Evolutionary conservation across 2,797 vertebrate genomes (phyloP).

Genomic region (Pempheris klunzingeri): DNA sequence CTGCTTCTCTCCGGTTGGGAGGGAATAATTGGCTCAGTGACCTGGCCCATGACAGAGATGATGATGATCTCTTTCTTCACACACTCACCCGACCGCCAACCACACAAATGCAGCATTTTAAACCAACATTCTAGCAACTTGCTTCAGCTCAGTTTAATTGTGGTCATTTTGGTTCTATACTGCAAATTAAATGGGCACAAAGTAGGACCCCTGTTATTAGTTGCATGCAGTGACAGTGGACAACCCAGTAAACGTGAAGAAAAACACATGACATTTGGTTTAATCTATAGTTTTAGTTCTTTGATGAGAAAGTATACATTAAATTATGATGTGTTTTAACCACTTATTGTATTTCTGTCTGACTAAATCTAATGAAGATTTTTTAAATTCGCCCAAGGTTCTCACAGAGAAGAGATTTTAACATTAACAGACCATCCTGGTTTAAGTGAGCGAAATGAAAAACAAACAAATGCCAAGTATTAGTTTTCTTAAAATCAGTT

Average conservation of each 20-base stretch:
- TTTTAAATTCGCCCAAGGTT: no score
- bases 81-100: neutral
- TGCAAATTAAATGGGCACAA: neutral
- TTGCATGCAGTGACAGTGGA: neutral
- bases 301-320: neutral
- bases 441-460: neutral
- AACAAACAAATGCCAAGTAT: neutral
- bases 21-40: constrained; percentile 19
- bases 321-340: neutral
- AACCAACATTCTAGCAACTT: neutral
- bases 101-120: neutral
- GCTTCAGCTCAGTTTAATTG: neutral
- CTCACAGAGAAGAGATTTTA: neutral
- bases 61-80: constrained; percentile 1
- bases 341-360: neutral
- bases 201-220: neutral
- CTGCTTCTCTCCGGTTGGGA: neutral
- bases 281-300: neutral
- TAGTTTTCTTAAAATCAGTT: neutral
- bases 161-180: neutral
- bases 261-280: neutral
- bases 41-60: neutral
- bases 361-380: neutral
- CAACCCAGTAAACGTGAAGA: neutral
- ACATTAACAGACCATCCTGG: neutral